phyloP scores from a whole-genome alignment of 2,797 vertebrate species.

The Dromococcyx pavoninus region DNA sequence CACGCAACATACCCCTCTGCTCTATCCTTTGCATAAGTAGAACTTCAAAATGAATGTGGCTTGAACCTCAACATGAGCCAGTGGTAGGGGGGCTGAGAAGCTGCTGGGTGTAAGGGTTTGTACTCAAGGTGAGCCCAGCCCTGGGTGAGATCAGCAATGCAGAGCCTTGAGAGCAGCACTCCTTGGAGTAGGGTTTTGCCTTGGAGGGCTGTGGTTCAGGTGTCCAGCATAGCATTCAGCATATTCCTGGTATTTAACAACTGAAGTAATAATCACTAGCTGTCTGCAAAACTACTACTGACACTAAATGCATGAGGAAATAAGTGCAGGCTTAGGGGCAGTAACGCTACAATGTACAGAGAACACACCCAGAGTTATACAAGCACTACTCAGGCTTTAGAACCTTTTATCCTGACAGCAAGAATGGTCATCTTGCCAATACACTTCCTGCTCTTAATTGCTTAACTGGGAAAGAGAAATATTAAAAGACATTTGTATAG shows the following conservation, averaged over 20 bases:
- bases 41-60: not conserved
- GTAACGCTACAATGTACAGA: not conserved
- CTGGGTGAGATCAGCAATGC: accelerated
- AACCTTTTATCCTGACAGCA: not conserved
- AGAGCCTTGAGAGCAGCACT: accelerated
- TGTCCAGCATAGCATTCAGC: not conserved
- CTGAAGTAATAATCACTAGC: not conserved
- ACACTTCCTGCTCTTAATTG: not conserved
- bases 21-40: not conserved
- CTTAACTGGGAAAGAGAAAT: not conserved
- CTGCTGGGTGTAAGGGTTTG: accelerated
- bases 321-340: not conserved
- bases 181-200: not conserved
- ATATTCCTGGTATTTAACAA: not conserved
- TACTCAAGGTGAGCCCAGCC: not conserved
- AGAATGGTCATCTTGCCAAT: not conserved
- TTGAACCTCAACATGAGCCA: not conserved
- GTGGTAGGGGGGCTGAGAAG: not conserved
- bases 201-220: not conserved
- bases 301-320: not conserved
- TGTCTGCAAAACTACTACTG: not conserved
- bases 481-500: not conserved
- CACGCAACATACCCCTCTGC: not conserved
- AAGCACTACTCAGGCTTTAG: not conserved
- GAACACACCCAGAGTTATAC: accelerated